These are phyloP conservation scores for Forbesichthys agassizii DNA, from an alignment of 2,113 vertebrate species.

Conservation along the genomic window DNA sequence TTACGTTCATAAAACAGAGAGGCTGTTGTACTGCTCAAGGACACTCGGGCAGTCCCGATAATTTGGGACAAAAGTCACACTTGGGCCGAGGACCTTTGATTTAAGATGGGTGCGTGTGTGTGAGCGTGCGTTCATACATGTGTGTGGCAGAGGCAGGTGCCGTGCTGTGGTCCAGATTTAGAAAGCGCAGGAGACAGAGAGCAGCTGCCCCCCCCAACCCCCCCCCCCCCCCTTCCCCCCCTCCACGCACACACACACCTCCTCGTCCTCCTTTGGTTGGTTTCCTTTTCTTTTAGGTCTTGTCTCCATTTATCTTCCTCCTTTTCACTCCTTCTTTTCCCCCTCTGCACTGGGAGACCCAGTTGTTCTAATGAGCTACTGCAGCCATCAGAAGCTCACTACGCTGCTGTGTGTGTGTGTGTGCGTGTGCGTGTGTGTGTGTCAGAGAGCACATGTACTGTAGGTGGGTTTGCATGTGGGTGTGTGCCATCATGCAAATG, in stretches of 20 bases:
- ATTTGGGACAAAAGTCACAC: not conserved
- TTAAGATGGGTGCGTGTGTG: not conserved
- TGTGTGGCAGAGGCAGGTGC: slow-evolving; percentile 39
- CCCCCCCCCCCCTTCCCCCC: not conserved
- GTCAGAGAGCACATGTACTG: not conserved
- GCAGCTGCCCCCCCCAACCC: not conserved
- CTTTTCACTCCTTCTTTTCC: not conserved
- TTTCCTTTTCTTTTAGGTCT: too few species aligned
- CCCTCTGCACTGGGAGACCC: slow-evolving; percentile 34
- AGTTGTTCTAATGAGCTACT: slow-evolving; percentile 42
- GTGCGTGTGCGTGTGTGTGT: slow-evolving; percentile 8
- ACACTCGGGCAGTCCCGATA: too few species aligned
- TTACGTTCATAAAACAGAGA: too few species aligned
- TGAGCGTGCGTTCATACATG: not conserved
- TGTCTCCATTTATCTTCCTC: not conserved
- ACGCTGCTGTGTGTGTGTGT: not conserved
- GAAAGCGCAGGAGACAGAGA: slow-evolving; percentile 23
- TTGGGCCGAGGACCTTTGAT: too few species aligned
- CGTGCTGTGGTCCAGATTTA: slow-evolving; percentile 49
- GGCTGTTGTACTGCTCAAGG: too few species aligned
- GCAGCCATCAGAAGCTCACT: slow-evolving; percentile 31
- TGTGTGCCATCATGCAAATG: slow-evolving; percentile 13
- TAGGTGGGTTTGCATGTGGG: not conserved
- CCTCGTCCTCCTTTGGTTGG: too few species aligned
- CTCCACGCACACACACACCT: too few species aligned